Conservation (phyloP, 2,113 vertebrate species). For the Pristiophorus japonicus region DNA sequence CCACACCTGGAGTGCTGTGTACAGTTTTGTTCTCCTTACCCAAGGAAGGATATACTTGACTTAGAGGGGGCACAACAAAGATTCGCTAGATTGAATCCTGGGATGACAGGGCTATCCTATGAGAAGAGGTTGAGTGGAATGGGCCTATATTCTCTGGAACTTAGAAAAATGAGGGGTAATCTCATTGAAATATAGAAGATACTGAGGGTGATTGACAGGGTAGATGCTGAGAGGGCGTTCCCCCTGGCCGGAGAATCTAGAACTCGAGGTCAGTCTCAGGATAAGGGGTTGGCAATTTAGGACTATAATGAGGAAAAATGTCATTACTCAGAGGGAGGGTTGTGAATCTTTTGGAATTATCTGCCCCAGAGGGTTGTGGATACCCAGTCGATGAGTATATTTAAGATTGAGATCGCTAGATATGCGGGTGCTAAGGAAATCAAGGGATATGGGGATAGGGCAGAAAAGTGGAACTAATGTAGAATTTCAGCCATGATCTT, state of each 20-base stretch:
- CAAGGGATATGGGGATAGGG: neutral
- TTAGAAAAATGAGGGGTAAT: neutral
- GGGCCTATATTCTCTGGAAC: neutral
- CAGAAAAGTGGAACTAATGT: neutral
- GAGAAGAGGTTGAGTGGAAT: neutral
- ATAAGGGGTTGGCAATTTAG: neutral
- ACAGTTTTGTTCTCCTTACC: neutral
- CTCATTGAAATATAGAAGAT: neutral
- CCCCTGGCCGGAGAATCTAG: too few species aligned
- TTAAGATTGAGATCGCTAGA: neutral
- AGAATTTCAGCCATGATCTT: neutral
- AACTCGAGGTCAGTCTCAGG: neutral
- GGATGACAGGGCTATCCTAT: neutral
- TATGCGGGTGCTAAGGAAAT: neutral
- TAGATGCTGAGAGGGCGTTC: neutral
- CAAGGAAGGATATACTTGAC: neutral
- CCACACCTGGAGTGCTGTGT: neutral
- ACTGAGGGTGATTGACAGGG: neutral
- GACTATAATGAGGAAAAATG: neutral
- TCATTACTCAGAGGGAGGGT: neutral
- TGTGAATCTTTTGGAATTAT: neutral
- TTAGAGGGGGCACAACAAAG: neutral
- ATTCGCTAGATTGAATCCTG: neutral
- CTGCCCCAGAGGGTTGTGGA: neutral
- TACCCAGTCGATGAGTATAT: neutral